phyloP scores from a whole-genome alignment of 2,113 vertebrate genomes.

The Sardina pilchardus region DNA sequence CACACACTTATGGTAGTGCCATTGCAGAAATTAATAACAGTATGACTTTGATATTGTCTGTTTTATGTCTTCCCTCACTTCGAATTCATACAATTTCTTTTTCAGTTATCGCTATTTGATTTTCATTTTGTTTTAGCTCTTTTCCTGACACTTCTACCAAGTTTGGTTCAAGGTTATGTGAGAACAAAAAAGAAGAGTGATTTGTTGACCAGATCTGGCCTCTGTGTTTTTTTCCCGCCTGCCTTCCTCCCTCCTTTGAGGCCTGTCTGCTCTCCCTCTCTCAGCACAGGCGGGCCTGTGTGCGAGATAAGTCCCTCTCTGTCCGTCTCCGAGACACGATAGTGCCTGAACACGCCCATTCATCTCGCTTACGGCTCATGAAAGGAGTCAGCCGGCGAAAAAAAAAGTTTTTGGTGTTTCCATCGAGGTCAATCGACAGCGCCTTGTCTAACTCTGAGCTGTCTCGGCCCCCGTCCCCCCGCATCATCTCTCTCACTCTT shows the following conservation, averaged over 20 bases:
- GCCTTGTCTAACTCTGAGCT: slow-evolving; percentile 17
- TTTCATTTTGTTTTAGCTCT: not conserved
- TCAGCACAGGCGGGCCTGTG: not conserved
- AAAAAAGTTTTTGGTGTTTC: slow-evolving; percentile 9
- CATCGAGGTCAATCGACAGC: not conserved
- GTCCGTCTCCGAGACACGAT: not conserved
- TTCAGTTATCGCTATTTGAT: not conserved
- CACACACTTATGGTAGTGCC: not conserved
- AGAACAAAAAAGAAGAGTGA: not conserved
- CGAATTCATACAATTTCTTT: not conserved
- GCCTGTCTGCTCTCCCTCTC: not conserved
- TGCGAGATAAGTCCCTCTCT: not conserved
- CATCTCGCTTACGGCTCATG: slow-evolving; percentile 18
- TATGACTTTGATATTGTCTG: too few relatives aligned
- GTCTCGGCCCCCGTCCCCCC: not conserved
- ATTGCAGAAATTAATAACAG: not conserved
- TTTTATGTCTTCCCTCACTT: too few relatives aligned
- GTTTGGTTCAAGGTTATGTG: not conserved
- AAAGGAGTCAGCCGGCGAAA: not conserved
- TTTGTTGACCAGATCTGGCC: not conserved
- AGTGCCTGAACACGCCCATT: slow-evolving; percentile 20
- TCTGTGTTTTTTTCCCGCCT: too few relatives aligned
- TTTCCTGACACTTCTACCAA: not conserved
- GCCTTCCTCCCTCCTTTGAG: not conserved
- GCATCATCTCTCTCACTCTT: not conserved